phyloP scores from a whole-genome alignment of 2,888 invertebrate species.

The Pristionchus entomophagus region DNA sequence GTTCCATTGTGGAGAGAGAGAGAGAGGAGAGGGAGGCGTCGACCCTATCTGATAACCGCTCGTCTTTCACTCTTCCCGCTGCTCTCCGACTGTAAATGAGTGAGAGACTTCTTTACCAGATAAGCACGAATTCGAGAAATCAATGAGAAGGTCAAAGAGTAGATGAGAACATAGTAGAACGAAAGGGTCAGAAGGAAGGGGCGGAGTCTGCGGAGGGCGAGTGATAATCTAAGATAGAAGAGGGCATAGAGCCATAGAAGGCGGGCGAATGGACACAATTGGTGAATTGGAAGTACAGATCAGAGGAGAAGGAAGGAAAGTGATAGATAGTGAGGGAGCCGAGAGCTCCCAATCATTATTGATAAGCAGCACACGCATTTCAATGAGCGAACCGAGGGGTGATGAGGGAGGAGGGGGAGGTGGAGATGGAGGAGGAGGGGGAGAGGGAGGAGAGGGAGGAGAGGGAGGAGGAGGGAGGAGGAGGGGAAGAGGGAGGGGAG shows the following conservation, averaged over 20 bases:
- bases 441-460: background rate
- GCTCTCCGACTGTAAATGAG: conserved; percentile 32
- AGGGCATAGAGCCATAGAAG: background rate
- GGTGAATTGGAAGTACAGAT: background rate
- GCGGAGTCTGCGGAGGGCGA: conserved; percentile 16
- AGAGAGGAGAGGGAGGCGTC: background rate
- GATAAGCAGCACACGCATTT: conserved; percentile 30
- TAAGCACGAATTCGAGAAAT: conserved; percentile 34
- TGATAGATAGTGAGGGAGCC: conserved; percentile 43
- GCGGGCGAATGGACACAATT: background rate
- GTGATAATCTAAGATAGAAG: conserved; percentile 26
- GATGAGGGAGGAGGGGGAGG: background rate
- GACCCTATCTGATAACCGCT: conserved; percentile 37
- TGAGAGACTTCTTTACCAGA: conserved; percentile 15
- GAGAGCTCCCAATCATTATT: conserved; percentile 40
- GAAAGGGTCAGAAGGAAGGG: background rate
- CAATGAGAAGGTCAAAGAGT: conserved; percentile 22
- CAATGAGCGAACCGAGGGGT: no score
- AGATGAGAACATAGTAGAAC: background rate
- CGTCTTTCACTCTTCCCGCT: conserved; percentile 15
- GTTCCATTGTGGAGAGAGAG: background rate
- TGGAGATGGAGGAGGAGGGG: no score
- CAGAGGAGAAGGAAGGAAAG: background rate
- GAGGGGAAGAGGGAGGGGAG: background rate
- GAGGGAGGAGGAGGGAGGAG: background rate